phyloP scores from a whole-genome alignment of 2,888 invertebrate species.

The Hedya salicella region DNA sequence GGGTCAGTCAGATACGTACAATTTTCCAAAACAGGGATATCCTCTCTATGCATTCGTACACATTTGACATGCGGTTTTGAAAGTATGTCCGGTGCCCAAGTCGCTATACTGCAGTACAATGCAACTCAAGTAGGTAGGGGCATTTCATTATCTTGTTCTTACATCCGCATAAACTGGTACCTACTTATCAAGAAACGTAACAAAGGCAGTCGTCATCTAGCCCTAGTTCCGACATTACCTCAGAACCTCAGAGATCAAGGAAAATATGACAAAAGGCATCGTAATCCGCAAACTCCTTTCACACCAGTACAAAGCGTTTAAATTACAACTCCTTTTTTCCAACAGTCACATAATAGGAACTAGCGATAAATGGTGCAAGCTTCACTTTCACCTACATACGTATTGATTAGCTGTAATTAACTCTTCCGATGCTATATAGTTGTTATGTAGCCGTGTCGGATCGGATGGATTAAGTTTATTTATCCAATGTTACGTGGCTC shows the following conservation, averaged over 20 bases:
- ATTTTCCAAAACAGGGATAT: too few species aligned
- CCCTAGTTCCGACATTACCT: neutral
- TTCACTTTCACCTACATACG: slow-evolving; percentile 45
- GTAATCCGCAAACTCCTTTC: slow-evolving; percentile 24
- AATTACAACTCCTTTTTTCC: slow-evolving; percentile 31
- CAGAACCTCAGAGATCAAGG: neutral
- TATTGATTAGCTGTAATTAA: slow-evolving; percentile 45
- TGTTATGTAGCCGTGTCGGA: slow-evolving; percentile 38
- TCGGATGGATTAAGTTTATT: slow-evolving; percentile 39
- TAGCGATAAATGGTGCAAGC: slow-evolving; percentile 33
- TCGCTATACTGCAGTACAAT: neutral
- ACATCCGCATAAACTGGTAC: neutral
- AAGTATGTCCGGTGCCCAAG: too few species aligned
- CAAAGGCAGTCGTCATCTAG: neutral
- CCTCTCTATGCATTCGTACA: too few species aligned
- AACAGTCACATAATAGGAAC: slow-evolving; percentile 41
- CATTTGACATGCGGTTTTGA: too few species aligned
- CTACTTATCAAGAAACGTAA: neutral
- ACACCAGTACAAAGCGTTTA: slow-evolving; percentile 19
- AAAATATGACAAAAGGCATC: slow-evolving; percentile 10
- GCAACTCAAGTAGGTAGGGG: neutral
- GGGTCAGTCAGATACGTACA: too few species aligned
- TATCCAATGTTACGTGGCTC: slow-evolving; percentile 35
- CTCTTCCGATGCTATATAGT: slow-evolving; percentile 8
- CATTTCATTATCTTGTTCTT: neutral